Evolutionary conservation across 2,797 vertebrate genomes (phyloP).

Genomic region (Danio aesculapii): DNA sequence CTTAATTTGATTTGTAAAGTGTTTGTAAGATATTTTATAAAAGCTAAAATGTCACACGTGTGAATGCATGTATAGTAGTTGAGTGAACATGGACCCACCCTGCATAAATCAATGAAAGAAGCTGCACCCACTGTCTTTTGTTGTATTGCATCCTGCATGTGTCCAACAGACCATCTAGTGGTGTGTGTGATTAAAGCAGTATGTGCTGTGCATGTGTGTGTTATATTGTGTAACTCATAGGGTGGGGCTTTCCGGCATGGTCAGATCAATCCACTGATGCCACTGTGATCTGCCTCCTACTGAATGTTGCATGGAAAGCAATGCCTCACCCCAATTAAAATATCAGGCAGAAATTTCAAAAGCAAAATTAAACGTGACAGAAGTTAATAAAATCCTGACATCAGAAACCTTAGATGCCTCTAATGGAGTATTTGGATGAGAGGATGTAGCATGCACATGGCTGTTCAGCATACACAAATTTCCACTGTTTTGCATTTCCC

Average conservation of each 20-base stretch:
- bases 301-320: neutral
- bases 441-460: neutral
- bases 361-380: neutral
- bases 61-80: neutral
- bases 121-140: constrained; percentile 53
- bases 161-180: constrained; percentile 54
- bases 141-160: constrained; percentile 27
- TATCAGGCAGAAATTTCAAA: neutral
- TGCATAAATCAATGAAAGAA: neutral
- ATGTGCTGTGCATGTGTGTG: constrained; percentile 2
- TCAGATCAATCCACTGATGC: neutral
- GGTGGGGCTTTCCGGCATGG: neutral
- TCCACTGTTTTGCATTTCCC: neutral
- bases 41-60: neutral
- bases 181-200: constrained; percentile 38
- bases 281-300: neutral
- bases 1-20: neutral
- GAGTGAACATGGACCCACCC: constrained; percentile 5
- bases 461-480: neutral
- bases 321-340: neutral
- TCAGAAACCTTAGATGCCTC: neutral
- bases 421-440: neutral
- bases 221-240: constrained; percentile 7
- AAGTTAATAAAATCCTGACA: neutral
- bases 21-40: neutral